These are phyloP conservation scores for Drosophila rhopaloa DNA, from an alignment of 1,140 invertebrate genomes.

Conservation along the genomic window DNA sequence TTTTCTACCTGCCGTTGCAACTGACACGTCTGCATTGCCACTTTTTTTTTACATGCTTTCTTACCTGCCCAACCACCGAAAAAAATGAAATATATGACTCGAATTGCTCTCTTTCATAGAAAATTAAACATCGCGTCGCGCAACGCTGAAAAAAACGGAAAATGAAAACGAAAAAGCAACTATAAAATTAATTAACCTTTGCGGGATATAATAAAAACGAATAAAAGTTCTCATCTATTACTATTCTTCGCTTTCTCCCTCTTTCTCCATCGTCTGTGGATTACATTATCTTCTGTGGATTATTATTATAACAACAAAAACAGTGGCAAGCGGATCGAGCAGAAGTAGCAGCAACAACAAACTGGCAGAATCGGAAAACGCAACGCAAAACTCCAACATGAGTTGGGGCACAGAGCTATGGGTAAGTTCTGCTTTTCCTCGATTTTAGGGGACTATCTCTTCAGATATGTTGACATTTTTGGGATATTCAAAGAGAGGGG, in stretches of 20 bases:
- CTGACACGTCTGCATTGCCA: constrained; percentile 46
- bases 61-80: constrained; percentile 59
- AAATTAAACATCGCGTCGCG: constrained; percentile 55
- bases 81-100: constrained; percentile 29
- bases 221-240: constrained; percentile 46
- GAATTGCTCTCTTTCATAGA: constrained; percentile 62
- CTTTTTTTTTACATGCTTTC: constrained; percentile 41
- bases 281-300: constrained; percentile 53
- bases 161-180: constrained; percentile 51
- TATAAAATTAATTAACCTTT: constrained; percentile 73
- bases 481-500: not conserved
- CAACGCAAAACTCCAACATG: constrained; percentile 84
- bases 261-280: constrained; percentile 19
- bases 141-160: constrained; percentile 27
- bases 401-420: constrained; percentile 88
- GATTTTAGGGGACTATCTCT: not conserved
- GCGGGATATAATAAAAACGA: constrained; percentile 42
- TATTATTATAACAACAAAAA: constrained; percentile 48
- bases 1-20: constrained; percentile 21
- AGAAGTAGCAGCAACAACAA: constrained; percentile 57
- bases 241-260: constrained; percentile 21
- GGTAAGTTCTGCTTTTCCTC: constrained; percentile 84
- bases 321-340: constrained; percentile 69
- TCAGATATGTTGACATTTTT: not conserved
- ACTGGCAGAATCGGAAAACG: constrained; percentile 68